Evolutionary conservation across 2,888 invertebrate species (phyloP), one percentile per base, ranked within the genome.

Genomic region (Cataglyphis albicans): DNA sequence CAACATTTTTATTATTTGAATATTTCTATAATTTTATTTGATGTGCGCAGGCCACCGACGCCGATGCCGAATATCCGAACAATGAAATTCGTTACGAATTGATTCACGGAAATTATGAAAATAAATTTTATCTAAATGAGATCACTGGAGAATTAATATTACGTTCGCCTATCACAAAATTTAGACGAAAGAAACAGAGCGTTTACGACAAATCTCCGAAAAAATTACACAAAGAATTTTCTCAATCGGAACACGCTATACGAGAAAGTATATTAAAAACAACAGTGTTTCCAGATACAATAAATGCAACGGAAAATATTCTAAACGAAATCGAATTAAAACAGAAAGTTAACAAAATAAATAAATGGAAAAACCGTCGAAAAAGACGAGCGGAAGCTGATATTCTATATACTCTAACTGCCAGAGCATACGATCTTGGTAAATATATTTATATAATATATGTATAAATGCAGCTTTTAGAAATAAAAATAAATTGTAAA

Each of bases 1-100:
- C 2, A 7, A 52, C 3, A 52, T 52, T n/a, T 52, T n/a, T 52
- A 59, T 41, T 41, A 25, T 57, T 4, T 38, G 6, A 5, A 55
- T 10, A 70, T 32, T 38, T 72, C 5, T 48, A 21, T 35, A 3
- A 38, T 41, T 41, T 18, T 18, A 44, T 32, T 44, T 65, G 48
- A 25, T 61, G 12, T 35, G 84, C 85, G 67, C 89, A 95, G 95
- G 99, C 99, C 70, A 95, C 96, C 84, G 98, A 98, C 94, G 96
- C 96, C 92, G 98, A 98, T 94, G 96, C 98, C 29, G 97, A 97
- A 87, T 95, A 97, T 67, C 98, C 98, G 70, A 98, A 98, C 94
- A 98, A 98, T 94, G 96, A 97, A 92, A 96, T 98, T 32, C 96
- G 97, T 92, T 98, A 98, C 94, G 98, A 98, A 95, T 96, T 98